A percentile compares a stretch with the other conserved stretches of the same genome.
These are phyloP conservation scores for Philhelius pedissequus DNA, from an alignment of 2,888 invertebrate genomes.

Conservation along the genomic window DNA sequence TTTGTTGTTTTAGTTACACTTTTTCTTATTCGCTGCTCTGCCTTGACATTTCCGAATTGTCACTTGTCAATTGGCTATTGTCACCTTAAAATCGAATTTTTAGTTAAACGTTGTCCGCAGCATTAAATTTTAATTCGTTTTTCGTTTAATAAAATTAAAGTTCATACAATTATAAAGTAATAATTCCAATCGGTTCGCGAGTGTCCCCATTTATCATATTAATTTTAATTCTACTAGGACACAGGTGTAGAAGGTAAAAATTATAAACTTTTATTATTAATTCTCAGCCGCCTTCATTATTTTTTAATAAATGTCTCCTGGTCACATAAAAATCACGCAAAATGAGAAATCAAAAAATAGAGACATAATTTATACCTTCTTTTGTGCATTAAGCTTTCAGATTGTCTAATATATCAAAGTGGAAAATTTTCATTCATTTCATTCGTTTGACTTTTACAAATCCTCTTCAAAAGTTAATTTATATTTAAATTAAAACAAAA, in stretches of 20 bases:
- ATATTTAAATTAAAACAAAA: constrained; percentile 28
- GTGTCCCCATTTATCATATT: too few relatives aligned
- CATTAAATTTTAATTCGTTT: too few relatives aligned
- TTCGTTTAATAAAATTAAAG: too few relatives aligned
- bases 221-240: too few relatives aligned
- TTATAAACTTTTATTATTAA: background rate
- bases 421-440: background rate
- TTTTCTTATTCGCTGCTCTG: too few relatives aligned
- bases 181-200: too few relatives aligned
- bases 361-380: background rate
- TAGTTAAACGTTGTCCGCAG: too few relatives aligned
- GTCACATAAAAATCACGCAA: background rate
- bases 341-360: background rate
- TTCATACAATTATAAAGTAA: too few relatives aligned
- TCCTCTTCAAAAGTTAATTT: constrained; percentile 36
- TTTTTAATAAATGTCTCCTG: background rate
- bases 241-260: background rate
- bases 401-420: background rate
- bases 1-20: too few relatives aligned
- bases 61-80: too few relatives aligned
- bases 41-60: too few relatives aligned
- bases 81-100: too few relatives aligned
- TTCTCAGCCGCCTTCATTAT: background rate
- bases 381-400: background rate
- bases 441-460: background rate